These are phyloP conservation scores for Nymphicus hollandicus DNA, from an alignment of 2,113 vertebrate species.

Conservation along the genomic window DNA sequence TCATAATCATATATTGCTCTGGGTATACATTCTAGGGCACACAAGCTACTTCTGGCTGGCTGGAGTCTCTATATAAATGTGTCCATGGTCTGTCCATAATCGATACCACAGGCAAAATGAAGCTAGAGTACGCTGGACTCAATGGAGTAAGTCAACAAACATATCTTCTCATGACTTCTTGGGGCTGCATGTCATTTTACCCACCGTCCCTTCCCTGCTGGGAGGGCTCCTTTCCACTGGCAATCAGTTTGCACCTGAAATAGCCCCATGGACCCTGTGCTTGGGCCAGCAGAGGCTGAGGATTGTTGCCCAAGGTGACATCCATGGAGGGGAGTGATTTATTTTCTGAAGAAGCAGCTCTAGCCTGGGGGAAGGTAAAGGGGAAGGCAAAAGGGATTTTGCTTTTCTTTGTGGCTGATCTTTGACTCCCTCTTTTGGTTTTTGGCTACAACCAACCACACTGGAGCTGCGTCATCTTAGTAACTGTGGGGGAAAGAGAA, in stretches of 20 bases:
- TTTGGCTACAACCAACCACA: not conserved
- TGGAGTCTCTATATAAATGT: not conserved
- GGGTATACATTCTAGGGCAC: not conserved
- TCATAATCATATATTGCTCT: not conserved
- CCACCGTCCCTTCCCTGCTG: not conserved
- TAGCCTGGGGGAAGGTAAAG: not conserved
- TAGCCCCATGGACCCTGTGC: fast-evolving
- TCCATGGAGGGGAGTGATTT: not conserved
- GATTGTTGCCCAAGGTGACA: not conserved
- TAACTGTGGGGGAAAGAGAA: not conserved
- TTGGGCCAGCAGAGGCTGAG: not conserved
- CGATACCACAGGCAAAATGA: not conserved
- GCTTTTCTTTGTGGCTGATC: not conserved
- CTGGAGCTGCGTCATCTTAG: not conserved
- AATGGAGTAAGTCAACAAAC: not conserved
- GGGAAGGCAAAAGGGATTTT: not conserved
- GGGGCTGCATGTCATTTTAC: not conserved
- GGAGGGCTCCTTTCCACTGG: not conserved
- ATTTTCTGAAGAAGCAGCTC: not conserved
- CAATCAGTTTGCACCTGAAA: not conserved
- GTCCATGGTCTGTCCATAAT: not conserved
- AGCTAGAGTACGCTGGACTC: not conserved
- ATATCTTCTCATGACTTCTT: not conserved
- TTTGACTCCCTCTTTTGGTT: not conserved
- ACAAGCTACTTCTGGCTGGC: not conserved